These are phyloP conservation scores for Spheniscus humboldti DNA, from an alignment of 2,797 vertebrate genomes.

Conservation along the genomic window DNA sequence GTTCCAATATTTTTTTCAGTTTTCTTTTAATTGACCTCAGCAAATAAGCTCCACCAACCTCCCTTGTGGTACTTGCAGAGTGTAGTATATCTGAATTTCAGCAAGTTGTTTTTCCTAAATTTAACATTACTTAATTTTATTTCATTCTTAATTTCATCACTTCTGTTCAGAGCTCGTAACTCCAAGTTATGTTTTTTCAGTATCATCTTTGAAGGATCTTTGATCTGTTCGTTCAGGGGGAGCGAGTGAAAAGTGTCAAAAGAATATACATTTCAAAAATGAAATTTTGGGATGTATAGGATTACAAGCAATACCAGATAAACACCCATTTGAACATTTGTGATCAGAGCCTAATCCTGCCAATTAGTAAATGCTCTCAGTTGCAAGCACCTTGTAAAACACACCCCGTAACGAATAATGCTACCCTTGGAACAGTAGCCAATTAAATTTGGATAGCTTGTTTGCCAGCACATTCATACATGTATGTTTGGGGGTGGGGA, in stretches of 20 bases:
- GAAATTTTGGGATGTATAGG: background rate
- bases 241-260: background rate
- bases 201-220: background rate
- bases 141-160: background rate
- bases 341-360: background rate
- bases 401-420: rapidly evolving
- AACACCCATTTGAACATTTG: background rate
- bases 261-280: background rate
- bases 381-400: background rate
- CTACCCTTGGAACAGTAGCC: background rate
- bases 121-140: background rate
- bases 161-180: background rate
- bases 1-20: background rate
- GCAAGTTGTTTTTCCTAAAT: background rate
- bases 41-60: background rate
- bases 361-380: background rate
- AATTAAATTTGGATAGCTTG: background rate
- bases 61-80: background rate
- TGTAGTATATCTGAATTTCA: background rate
- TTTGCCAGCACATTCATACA: background rate
- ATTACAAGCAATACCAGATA: background rate
- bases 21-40: background rate
- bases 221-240: background rate
- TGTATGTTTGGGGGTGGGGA: rapidly evolving
- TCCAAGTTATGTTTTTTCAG: background rate